These are phyloP conservation scores for Columba livia DNA, from an alignment of 2,113 vertebrate species.

Conservation along the genomic window DNA sequence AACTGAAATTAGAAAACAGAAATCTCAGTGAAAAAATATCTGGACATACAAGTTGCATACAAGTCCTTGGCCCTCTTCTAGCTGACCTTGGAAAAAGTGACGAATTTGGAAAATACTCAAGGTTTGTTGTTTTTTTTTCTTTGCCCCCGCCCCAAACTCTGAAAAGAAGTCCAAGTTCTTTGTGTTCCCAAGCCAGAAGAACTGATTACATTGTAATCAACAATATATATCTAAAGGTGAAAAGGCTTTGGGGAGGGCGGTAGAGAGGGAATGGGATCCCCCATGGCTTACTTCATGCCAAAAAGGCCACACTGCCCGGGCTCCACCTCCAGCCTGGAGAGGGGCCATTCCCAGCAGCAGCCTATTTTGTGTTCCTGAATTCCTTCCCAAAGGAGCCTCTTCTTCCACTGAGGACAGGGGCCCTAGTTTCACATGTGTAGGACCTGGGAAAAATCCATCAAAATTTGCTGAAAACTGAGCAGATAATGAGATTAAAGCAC, in stretches of 20 bases:
- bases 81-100: not conserved
- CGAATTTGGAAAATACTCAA: not conserved
- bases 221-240: not conserved
- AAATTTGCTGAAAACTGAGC: not conserved
- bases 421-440: not conserved
- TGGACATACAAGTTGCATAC: not conserved
- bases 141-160: not conserved
- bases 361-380: not conserved
- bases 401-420: not conserved
- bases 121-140: not conserved
- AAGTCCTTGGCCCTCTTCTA: not conserved
- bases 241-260: not conserved
- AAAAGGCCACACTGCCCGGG: not conserved
- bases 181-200: not conserved
- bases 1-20: slow-evolving; percentile 22
- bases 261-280: not conserved
- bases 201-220: not conserved
- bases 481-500: not conserved
- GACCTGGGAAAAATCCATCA: not conserved
- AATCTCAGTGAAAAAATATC: not conserved
- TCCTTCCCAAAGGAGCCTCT: not conserved
- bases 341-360: not conserved
- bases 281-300: not conserved
- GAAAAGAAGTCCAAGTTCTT: not conserved
- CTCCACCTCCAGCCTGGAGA: not conserved